Base-by-base conservation (phyloP, 2,888 invertebrate genomes). In the Mechanitis mazaeus region DNA sequence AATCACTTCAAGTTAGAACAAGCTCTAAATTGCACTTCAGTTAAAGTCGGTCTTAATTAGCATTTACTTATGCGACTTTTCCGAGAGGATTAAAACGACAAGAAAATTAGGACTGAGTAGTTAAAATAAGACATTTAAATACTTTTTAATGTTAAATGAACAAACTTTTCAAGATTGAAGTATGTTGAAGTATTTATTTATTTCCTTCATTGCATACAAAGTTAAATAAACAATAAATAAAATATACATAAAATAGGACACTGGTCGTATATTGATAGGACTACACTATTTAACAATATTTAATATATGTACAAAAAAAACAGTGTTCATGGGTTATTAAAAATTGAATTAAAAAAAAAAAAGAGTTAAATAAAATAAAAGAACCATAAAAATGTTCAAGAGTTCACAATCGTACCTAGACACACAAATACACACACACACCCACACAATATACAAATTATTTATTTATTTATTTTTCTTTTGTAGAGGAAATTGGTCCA, bases 401-500 rank as follows among this genome's bases (percentile, higher is more conserved):
- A 20, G 20, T 20, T 20, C 20, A 20, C 20, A 20, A 20, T 20
- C 20, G 20, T 20, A 20, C 20, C 20, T 20, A 20, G 20, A 20
- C 20, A 20, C 20, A 20, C 20, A 20, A 20, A 20, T 20, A 20
- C 20, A 20, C 20, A 20, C 20, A 31, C 7, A 11, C 3, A 2
- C 5, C 45, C 31, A 6, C 2, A 6, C 31, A n/a, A 33, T 33
- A n/a, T 20, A 20, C 20, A 20, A 20, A 20, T 20, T 20, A 33
- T 6, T 45, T 46, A 33, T 45, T 45, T 38, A 1, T 50, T n/a
- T 50, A 6, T 50, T 31, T 50, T 31, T 31, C 11, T 31, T 31
- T 50, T 50, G 28, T 50, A 91, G 91, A 88, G 69, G 90, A 90
- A 74, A 87, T 91, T 35, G 91, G 89, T 0, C 90, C 90, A 0